phyloP scores from a whole-genome alignment of 37 sponge, comb jelly and placozoan species.

The Agelas oroides region DNA sequence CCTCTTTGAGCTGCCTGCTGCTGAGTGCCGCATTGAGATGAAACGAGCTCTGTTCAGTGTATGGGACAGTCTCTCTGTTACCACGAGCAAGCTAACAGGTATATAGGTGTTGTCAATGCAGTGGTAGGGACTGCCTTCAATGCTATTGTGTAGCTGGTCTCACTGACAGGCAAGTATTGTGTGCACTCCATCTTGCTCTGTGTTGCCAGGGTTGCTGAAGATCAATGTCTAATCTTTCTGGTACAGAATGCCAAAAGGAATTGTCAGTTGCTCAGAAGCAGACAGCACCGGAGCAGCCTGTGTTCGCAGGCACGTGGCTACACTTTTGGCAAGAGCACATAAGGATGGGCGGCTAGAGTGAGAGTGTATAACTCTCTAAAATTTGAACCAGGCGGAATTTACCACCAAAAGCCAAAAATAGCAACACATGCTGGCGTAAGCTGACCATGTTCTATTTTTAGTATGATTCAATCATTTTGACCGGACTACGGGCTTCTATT shows the following conservation, averaged over 20 bases:
- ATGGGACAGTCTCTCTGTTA: not conserved
- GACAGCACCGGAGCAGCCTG: not conserved
- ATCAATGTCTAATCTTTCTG: not conserved
- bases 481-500: too few species aligned
- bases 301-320: not conserved
- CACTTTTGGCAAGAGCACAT: not conserved
- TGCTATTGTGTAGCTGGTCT: not conserved
- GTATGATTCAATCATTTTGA: too few species aligned
- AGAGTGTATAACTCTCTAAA: too few species aligned
- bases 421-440: too few species aligned
- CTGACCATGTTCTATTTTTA: too few species aligned
- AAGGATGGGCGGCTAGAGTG: too few species aligned
- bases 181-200: too few species aligned
- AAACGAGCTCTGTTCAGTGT: constrained; percentile 36
- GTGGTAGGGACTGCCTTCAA: not conserved
- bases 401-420: too few species aligned
- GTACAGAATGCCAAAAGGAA: not conserved
- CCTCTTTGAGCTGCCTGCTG: constrained; percentile 36
- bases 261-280: constrained; percentile 2
- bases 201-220: too few species aligned
- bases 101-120: not conserved
- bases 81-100: constrained; percentile 46
- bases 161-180: too few species aligned
- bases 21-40: constrained; percentile 30
- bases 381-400: too few species aligned